Conservation (phyloP, 2,888 invertebrate species). For the Deilephila porcellus region DNA sequence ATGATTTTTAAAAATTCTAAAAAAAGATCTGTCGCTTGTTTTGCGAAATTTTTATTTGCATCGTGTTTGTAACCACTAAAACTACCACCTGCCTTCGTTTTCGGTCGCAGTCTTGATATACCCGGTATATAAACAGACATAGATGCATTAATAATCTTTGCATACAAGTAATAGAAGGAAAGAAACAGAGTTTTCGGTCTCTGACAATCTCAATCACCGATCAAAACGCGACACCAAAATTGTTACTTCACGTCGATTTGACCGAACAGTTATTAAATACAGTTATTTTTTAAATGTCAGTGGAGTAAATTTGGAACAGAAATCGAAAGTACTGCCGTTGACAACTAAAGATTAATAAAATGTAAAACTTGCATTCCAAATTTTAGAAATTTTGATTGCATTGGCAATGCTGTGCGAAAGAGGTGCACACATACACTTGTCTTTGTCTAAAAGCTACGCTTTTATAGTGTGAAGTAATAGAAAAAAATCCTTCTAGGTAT, state of each 20-base stretch:
- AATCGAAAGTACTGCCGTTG: slow-evolving; percentile 14
- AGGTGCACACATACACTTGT: neutral
- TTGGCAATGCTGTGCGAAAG: neutral
- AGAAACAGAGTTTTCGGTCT: too few relatives aligned
- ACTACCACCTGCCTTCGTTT: too few relatives aligned
- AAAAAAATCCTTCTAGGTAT: neutral
- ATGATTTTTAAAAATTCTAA: too few relatives aligned
- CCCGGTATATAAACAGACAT: too few relatives aligned
- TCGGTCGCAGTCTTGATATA: too few relatives aligned
- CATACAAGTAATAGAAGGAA: too few relatives aligned
- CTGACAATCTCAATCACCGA: too few relatives aligned
- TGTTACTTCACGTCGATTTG: neutral
- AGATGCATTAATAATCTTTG: too few relatives aligned
- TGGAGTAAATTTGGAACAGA: neutral
- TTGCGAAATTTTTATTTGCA: too few relatives aligned
- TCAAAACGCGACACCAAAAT: neutral
- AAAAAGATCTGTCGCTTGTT: too few relatives aligned
- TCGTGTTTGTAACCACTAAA: too few relatives aligned
- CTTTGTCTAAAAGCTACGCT: slow-evolving; percentile 3
- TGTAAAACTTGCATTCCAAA: neutral
- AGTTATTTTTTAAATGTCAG: slow-evolving; percentile 25
- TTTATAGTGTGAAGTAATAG: neutral
- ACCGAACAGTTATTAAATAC: neutral
- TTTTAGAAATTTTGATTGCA: neutral
- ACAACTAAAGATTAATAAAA: neutral